These are phyloP conservation scores for Smittia aterrima DNA, from an alignment of 2,888 invertebrate genomes.

Conservation along the genomic window DNA sequence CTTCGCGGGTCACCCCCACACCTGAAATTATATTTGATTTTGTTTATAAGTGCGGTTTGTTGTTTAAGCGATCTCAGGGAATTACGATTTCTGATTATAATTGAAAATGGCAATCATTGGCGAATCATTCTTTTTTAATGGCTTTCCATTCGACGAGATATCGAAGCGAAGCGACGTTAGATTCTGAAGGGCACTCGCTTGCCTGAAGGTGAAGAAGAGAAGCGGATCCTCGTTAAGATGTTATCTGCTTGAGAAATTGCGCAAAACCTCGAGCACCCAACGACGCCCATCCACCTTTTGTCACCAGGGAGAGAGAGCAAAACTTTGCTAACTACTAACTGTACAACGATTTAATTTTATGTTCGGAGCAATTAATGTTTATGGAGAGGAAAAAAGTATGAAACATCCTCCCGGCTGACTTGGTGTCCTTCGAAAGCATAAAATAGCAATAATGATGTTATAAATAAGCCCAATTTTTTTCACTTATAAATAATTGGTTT, in stretches of 20 bases:
- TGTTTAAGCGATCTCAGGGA: conserved; percentile 4
- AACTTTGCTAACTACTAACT: conserved; percentile 20
- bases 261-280: background rate
- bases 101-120: conserved; percentile 23
- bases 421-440: conserved; percentile 17
- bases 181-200: background rate
- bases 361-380: conserved; percentile 41
- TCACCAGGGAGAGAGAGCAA: background rate
- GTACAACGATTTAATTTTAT: conserved; percentile 41
- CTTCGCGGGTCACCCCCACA: background rate
- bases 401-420: background rate
- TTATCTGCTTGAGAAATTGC: conserved; percentile 29
- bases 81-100: conserved; percentile 9
- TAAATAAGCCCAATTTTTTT: conserved; percentile 40
- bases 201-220: background rate
- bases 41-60: conserved; percentile 7
- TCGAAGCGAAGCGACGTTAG: background rate
- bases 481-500: conserved; percentile 25
- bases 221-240: conserved; percentile 16
- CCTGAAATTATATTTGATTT: conserved; percentile 23
- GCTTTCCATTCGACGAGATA: background rate
- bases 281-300: conserved; percentile 6
- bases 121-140: background rate
- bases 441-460: conserved; percentile 38
- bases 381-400: conserved; percentile 25